Conservation (phyloP, 2,113 vertebrate genomes). For the Bolborhynchus lineola region DNA sequence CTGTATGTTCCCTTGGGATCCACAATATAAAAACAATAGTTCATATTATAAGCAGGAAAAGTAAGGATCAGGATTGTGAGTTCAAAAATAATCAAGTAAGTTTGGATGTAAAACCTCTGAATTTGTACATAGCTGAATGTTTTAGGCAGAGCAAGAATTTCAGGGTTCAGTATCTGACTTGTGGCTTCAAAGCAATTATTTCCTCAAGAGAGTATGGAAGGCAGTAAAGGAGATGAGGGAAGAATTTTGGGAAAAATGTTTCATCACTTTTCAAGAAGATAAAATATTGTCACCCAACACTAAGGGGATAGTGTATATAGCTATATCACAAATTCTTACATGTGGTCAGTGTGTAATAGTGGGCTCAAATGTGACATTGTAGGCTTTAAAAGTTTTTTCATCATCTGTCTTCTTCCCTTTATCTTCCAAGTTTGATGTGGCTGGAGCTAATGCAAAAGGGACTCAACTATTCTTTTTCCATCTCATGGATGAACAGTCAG, state of each 20-base stretch:
- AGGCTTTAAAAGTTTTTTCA: neutral
- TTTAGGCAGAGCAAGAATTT: neutral
- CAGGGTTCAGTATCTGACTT: neutral
- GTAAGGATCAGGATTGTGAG: neutral
- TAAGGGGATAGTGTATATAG: neutral
- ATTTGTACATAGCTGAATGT: neutral
- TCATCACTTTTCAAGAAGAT: neutral
- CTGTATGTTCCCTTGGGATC: neutral
- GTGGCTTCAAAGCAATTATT: neutral
- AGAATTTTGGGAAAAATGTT: neutral
- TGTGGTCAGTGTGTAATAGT: fast-evolving
- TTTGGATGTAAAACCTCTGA: neutral
- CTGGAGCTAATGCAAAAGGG: neutral
- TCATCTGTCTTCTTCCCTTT: neutral
- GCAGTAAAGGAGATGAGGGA: neutral
- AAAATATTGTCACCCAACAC: neutral
- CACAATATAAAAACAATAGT: neutral
- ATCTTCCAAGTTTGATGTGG: neutral
- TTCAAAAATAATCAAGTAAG: neutral
- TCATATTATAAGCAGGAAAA: neutral
- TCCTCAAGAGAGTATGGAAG: neutral
- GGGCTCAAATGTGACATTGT: neutral
- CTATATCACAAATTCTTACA: neutral
- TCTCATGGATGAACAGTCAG: neutral
- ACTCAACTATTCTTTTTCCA: neutral